Evolutionary conservation across 1,140 invertebrate genomes (phyloP).

Genomic region (Muscidifurax raptorellus): DNA sequence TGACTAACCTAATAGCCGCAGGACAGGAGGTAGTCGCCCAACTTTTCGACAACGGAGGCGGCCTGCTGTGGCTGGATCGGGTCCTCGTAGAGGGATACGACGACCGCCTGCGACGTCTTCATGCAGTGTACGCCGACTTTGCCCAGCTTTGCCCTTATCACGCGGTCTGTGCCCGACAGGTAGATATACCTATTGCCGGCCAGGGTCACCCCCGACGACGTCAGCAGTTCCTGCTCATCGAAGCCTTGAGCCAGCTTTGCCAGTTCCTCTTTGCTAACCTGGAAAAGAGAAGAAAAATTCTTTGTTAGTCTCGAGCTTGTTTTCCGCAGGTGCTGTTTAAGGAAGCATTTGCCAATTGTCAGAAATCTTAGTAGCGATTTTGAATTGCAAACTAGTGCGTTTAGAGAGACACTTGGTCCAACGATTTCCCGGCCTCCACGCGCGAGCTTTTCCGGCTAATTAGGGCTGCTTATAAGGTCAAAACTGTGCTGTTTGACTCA

Average conservation of each 20-base stretch:
- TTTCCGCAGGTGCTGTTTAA: background rate
- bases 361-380: no score
- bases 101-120: conserved; percentile 94
- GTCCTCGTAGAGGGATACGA: conserved; percentile 94
- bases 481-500: no score
- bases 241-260: conserved; percentile 90
- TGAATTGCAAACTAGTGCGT: no score
- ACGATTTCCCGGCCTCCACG: no score
- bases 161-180: conserved; percentile 92
- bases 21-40: conserved; percentile 95
- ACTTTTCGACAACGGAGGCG: conserved; percentile 94
- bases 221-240: conserved; percentile 89
- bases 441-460: no score
- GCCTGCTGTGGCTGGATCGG: conserved; percentile 96
- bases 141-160: conserved; percentile 92
- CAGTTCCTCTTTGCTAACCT: conserved; percentile 93
- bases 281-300: conserved; percentile 69
- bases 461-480: no score
- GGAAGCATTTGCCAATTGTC: no score
- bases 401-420: no score
- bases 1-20: conserved; percentile 89
- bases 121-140: conserved; percentile 95
- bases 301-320: background rate
- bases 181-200: conserved; percentile 94
- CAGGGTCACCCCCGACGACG: conserved; percentile 90